Evolutionary conservation across 2,888 invertebrate species (phyloP).

Genomic region (Chloroclysta siterata): DNA sequence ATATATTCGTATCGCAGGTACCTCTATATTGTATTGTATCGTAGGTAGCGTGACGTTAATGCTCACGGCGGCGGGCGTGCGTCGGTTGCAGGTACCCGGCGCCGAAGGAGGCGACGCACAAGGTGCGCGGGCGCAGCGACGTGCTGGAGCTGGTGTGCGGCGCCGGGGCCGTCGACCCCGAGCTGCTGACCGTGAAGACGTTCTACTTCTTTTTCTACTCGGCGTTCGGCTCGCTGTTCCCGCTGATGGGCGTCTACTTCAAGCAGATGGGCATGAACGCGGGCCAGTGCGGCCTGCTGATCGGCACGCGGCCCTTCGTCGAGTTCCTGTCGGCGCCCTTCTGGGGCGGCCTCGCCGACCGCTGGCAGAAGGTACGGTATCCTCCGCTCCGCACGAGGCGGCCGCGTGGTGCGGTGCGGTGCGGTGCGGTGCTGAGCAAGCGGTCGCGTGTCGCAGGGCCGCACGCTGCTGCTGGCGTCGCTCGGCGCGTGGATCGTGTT

Average conservation of each 20-base stretch:
- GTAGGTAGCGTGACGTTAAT: too few species aligned
- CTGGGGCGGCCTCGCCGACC: conserved; percentile 98
- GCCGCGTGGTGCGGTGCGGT: too few species aligned
- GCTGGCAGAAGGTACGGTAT: conserved; percentile 87
- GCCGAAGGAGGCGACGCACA: conserved; percentile 95
- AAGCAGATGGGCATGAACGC: conserved; percentile 99
- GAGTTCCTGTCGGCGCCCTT: conserved; percentile 99
- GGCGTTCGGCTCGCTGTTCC: conserved; percentile 98
- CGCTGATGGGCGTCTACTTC: conserved; percentile 99
- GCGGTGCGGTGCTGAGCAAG: too few species aligned
- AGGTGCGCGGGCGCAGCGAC: conserved; percentile 94
- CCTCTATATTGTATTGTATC: too few species aligned
- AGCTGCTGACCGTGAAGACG: conserved; percentile 96
- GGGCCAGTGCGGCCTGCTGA: conserved; percentile 96
- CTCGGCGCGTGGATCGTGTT: conserved; percentile 98
- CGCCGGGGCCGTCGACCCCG: conserved; percentile 92
- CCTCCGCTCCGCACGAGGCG: too few species aligned
- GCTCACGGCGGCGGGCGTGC: too few species aligned
- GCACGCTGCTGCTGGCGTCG: conserved; percentile 94
- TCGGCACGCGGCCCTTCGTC: conserved; percentile 98
- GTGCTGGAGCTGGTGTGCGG: conserved; percentile 93
- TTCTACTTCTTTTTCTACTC: conserved; percentile 99
- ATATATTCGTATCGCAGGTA: too few species aligned
- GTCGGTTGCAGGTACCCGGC: conserved; percentile 88
- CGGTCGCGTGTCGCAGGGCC: conserved; percentile 85